These are phyloP conservation scores for Micromys minutus DNA, from an alignment of 2,113 vertebrate species.

Conservation along the genomic window DNA sequence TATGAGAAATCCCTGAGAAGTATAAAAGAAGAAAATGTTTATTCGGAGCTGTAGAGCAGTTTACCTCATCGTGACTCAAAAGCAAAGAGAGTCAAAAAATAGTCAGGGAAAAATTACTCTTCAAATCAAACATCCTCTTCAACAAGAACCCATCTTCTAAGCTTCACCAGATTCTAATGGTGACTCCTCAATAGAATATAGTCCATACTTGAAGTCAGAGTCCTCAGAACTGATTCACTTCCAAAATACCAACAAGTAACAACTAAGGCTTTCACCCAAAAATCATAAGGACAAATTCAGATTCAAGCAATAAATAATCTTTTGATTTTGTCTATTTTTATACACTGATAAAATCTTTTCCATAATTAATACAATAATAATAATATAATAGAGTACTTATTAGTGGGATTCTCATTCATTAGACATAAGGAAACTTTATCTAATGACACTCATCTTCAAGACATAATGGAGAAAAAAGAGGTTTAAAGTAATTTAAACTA, in stretches of 20 bases:
- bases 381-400: no score
- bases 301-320: not conserved
- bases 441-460: not conserved
- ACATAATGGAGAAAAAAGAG: not conserved
- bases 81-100: not conserved
- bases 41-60: accelerated
- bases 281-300: not conserved
- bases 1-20: not conserved
- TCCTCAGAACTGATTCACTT: not conserved
- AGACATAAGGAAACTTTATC: not conserved
- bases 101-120: no score
- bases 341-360: not conserved
- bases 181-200: not conserved
- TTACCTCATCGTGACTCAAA: not conserved
- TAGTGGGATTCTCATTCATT: not conserved
- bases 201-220: not conserved
- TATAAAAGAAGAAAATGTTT: not conserved
- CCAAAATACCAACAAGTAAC: not conserved
- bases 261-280: no score
- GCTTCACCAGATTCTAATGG: not conserved
- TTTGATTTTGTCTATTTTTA: not conserved
- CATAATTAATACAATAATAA: no score
- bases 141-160: not conserved
- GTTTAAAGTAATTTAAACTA: not conserved
- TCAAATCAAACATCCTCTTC: not conserved